Evolutionary conservation across 2,797 vertebrate genomes (phyloP), one percentile per base, ranked within the genome.

Genomic region (Ptychobarbus kaznakovi): DNA sequence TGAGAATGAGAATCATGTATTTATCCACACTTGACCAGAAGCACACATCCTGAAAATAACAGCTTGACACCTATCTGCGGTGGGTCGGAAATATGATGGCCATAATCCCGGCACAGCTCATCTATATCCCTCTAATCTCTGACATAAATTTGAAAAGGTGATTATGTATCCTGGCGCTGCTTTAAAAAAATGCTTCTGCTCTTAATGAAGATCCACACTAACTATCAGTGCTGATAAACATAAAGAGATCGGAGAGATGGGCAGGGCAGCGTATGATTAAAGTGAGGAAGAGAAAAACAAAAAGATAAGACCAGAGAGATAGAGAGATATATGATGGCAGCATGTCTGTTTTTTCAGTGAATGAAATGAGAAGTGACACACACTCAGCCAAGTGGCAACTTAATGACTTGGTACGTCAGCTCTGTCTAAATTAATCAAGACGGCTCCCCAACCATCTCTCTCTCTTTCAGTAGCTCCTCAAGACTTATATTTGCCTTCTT

Each of bases 361-460:
- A 38, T 42, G n/a, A 70, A 92, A 95, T 93, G 90, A 94, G 90
- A 92, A 93, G 91, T 94, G 94, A 95, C 93, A 92, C 91, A 91
- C 88, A 76, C 91, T 93, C 91, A 88, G 92, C 92, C 93, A 91
- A 91, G 87, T 92, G 92, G 92, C 92, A 86, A 92, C 93, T 93
- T 94, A 94, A 95, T 94, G 92, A 93, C 92, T 93, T 92, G 92
- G 93, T 94, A 92, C 93, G 92, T 92, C 92, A 91, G 91, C 91
- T 94, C 93, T 92, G 93, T 95, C 93, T 95, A 93, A 93, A 92
- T 94, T 93, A 93, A 94, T 94, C 92, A 93, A 66, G 79, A 87
- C 77, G 65, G 44, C 86, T 90, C 74, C 16, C 32, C 80, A 88
- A 89, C 79, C 78, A 76, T 68, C 86, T 89, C 81, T 87, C 87